Conservation (phyloP, 2,113 vertebrate species). For the Ursus arctos region DNA sequence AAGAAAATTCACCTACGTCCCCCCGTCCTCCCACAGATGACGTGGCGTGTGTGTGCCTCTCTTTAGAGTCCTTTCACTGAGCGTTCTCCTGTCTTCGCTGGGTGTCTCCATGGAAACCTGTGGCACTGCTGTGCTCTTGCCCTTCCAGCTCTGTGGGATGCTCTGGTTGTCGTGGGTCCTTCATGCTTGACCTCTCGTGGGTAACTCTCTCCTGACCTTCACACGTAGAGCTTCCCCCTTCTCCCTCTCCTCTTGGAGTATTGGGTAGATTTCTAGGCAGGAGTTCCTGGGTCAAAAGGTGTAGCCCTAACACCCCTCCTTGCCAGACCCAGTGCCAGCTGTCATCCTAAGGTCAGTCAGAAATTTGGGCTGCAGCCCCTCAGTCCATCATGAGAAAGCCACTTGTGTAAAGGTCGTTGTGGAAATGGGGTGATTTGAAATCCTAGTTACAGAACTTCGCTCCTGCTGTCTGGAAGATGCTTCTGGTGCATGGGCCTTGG, state of each 20-base stretch:
- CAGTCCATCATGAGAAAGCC: not conserved
- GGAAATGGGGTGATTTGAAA: not conserved
- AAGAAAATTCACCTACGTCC: rapidly evolving
- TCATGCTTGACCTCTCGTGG: not conserved
- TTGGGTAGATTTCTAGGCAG: not conserved
- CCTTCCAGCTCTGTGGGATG: too few relatives aligned
- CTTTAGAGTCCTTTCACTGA: not conserved
- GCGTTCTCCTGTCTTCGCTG: not conserved
- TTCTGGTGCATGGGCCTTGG: not conserved
- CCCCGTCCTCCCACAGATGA: rapidly evolving
- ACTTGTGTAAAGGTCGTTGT: not conserved
- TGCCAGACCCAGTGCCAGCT: not conserved
- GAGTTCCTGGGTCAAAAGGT: not conserved
- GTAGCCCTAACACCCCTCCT: not conserved
- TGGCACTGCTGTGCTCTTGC: not conserved
- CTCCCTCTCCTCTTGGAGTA: not conserved
- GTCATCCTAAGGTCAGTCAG: rapidly evolving
- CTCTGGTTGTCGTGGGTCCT: too few relatives aligned
- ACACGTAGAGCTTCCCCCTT: rapidly evolving
- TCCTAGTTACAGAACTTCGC: not conserved
- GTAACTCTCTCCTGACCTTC: too few relatives aligned
- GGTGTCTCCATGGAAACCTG: not conserved
- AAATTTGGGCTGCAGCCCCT: not conserved
- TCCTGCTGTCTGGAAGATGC: not conserved
- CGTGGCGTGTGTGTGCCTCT: rapidly evolving